Base-by-base conservation (phyloP, 1,140 invertebrate species). In the Tigriopus japonicus region DNA sequence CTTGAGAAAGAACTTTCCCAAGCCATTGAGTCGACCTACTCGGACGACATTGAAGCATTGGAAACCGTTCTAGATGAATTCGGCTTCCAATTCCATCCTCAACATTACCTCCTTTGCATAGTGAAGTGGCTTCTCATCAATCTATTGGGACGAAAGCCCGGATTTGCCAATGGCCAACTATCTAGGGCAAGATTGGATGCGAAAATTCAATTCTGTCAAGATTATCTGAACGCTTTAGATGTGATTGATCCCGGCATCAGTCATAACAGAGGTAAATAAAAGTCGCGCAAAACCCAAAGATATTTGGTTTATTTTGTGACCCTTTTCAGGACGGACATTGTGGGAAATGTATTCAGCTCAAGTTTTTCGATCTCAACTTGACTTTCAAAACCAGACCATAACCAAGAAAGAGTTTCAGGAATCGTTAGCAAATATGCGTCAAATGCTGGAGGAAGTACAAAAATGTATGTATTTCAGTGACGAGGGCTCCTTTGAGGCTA, bases 301-400 rank as follows among this genome's bases (percentile, higher is more conserved):
- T 10, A 51, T 51, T 51, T 51, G 15, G 10, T 51, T 7, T 5
- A 17, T 7, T 7, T 51, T 10, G 7, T 51, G 15, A 10, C 21
- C 3, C 21, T 51, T 51, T 51, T 51, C 7, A 51, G 45, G 45
- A 6, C 28, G 19, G n/a, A 54, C 52, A 3, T 19, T 54, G 28
- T 54, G 52, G 52, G 52, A 54, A n/a, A n/a, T 54, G 28, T 35
- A 54, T 14, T 54, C 52, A 23, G 52, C 23, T n/a, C 6, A 21
- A 5, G 28, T 24, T 5, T 54, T 54, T 54, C 15, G 6, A 12
- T 21, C 21, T 2, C n/a, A 21, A 15, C 3, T 17, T 17, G 21
- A 49, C n/a, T 49, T 15, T 6, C n/a, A 21, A 15, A 15, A 49
- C 6, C n/a, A 21, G n/a, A 49, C n/a, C 45, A 49, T 49, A 2